A percentile compares a stretch with the other conserved stretches of the same genome.
Conservation (phyloP, 1,140 invertebrate genomes). For the Caerostris darwini region DNA sequence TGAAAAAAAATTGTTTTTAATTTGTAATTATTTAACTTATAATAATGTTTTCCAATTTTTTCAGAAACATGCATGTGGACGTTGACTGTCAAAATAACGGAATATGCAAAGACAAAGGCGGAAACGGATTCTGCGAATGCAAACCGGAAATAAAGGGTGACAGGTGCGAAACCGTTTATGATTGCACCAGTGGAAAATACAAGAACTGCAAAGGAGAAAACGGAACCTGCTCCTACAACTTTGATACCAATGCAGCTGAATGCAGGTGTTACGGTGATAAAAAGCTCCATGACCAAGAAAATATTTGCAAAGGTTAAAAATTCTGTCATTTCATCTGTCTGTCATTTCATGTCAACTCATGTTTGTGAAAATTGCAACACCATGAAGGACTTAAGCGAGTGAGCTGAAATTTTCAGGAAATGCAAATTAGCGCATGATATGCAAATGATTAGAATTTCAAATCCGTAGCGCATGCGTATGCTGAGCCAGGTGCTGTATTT, state of each 20-base stretch:
- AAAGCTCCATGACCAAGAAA: not conserved
- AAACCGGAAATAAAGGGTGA: not conserved
- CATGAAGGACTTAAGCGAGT: too few relatives aligned
- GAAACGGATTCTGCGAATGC: not conserved
- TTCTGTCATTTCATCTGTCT: too few relatives aligned
- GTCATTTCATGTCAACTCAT: too few relatives aligned
- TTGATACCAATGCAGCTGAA: not conserved
- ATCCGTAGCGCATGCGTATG: too few relatives aligned
- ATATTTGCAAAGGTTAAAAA: not conserved
- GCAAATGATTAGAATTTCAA: too few relatives aligned
- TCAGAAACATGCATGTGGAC: not conserved
- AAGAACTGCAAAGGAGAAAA: not conserved
- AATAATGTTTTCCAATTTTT: not conserved
- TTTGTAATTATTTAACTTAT: too few relatives aligned
- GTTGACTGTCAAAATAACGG: not conserved
- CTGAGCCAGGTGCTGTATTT: too few relatives aligned
- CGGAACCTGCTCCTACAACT: not conserved
- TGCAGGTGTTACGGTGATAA: not conserved
- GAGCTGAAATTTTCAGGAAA: too few relatives aligned
- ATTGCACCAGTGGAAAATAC: not conserved
- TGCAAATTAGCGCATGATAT: too few relatives aligned
- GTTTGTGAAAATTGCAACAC: too few relatives aligned
- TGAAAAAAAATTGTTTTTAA: too few relatives aligned
- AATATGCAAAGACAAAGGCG: not conserved
- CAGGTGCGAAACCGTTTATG: not conserved